Percentiles rank a stretch among this genome's conserved stretches.
Conservation (phyloP, 2,113 vertebrate species). For the Prinia subflava region DNA sequence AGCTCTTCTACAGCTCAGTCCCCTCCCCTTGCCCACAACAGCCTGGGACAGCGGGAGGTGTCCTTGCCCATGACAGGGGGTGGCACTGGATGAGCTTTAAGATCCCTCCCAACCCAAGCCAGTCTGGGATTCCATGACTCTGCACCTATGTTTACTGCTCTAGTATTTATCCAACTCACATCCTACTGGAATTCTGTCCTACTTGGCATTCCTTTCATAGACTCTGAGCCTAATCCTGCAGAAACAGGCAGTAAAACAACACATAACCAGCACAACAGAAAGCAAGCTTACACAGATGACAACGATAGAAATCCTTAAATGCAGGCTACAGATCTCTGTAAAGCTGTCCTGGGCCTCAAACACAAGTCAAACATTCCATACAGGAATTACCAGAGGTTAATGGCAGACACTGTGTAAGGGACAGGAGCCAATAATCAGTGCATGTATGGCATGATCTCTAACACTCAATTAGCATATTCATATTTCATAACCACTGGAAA, state of each 20-base stretch:
- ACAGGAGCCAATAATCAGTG: background rate
- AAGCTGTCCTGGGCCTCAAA: background rate
- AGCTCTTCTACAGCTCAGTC: background rate
- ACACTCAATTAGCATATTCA: background rate
- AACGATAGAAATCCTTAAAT: fast-evolving
- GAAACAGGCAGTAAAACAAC: background rate
- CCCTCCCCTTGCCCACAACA: background rate
- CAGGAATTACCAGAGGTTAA: background rate
- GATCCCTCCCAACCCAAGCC: background rate
- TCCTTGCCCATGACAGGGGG: background rate
- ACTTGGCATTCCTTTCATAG: background rate
- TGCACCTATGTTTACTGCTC: background rate
- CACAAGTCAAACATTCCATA: background rate
- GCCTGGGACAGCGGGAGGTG: background rate
- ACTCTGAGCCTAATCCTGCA: background rate
- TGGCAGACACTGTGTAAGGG: background rate
- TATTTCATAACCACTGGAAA: background rate
- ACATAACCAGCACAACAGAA: background rate
- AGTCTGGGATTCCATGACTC: background rate
- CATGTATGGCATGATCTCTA: fast-evolving
- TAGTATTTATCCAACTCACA: background rate
- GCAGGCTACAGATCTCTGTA: background rate
- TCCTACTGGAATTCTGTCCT: background rate
- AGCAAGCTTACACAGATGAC: background rate
- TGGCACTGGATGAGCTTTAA: background rate